Conservation (phyloP, 1,140 invertebrate genomes). For the Cydia strobilella region DNA sequence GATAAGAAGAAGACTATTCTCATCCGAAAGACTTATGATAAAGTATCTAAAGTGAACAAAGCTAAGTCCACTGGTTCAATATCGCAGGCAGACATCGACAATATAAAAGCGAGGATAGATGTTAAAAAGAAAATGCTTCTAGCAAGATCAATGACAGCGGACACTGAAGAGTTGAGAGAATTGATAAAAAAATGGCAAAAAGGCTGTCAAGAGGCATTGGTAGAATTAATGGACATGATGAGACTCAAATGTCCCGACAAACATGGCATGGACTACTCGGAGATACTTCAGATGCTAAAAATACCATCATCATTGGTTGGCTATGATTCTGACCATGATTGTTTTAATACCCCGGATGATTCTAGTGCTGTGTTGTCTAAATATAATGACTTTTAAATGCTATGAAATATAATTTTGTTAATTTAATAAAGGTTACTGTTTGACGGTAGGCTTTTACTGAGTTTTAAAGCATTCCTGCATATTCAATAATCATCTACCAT, state of each 20-base stretch:
- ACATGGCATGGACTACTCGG: conserved; percentile 65
- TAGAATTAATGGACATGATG: conserved; percentile 69
- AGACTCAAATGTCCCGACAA: conserved; percentile 63
- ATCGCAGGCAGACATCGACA: conserved; percentile 70
- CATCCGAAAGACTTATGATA: conserved; percentile 63
- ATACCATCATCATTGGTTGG: conserved; percentile 67
- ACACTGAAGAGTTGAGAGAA: conserved; percentile 62
- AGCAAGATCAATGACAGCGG: conserved; percentile 57
- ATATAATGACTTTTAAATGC: conserved; percentile 51
- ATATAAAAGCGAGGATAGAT: conserved; percentile 62
- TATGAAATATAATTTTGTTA: conserved; percentile 4
- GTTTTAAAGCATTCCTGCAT: too few relatives aligned
- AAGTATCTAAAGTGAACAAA: conserved; percentile 59
- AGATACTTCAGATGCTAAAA: conserved; percentile 68
- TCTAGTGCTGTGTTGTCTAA: conserved; percentile 53
- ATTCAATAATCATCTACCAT: too few relatives aligned
- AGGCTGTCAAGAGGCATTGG: conserved; percentile 70
- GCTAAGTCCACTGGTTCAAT: conserved; percentile 73
- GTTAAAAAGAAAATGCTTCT: conserved; percentile 65
- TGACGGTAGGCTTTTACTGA: too few relatives aligned
- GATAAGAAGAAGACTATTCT: conserved; percentile 61
- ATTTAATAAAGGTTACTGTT: conserved; percentile 31
- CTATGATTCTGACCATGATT: conserved; percentile 71
- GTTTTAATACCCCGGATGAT: conserved; percentile 66
- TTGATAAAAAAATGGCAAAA: conserved; percentile 74